These are phyloP conservation scores for Brachycybe producta DNA, from an alignment of 2,888 invertebrate species.

Conservation along the genomic window DNA sequence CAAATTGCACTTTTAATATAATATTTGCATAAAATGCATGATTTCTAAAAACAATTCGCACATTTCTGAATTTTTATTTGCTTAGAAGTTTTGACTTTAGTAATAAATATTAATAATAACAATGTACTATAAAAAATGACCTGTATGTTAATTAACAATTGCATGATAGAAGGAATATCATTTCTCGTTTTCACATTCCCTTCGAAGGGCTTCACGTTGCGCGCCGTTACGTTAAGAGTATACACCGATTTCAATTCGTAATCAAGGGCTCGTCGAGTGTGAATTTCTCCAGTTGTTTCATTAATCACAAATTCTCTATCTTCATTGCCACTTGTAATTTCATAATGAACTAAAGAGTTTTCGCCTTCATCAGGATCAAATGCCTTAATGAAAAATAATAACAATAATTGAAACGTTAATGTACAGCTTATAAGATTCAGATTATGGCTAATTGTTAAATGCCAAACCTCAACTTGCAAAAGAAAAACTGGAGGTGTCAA, in stretches of 20 bases:
- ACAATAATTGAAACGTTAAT: constrained; percentile 22
- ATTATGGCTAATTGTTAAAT: no score
- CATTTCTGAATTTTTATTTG: no score
- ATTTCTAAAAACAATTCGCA: no score
- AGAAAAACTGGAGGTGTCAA: constrained; percentile 13
- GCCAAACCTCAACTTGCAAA: constrained; percentile 13
- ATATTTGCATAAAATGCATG: no score
- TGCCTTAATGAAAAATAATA: no score
- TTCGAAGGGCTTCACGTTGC: constrained; percentile 26
- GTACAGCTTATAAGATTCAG: no score
- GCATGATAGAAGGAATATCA: constrained; percentile 24
- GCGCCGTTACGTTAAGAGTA: constrained; percentile 26
- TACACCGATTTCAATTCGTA: constrained; percentile 25
- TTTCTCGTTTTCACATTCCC: constrained; percentile 24
- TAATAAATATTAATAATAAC: no score
- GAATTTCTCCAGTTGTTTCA: constrained; percentile 25
- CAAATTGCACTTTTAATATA: no score
- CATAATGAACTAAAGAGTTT: constrained; percentile 63
- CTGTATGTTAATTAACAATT: constrained; percentile 25
- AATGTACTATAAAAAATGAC: no score
- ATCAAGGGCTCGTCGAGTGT: constrained; percentile 24
- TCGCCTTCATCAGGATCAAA: constrained; percentile 51
- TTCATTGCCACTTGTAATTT: constrained; percentile 37
- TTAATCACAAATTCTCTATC: constrained; percentile 27
- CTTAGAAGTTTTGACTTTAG: no score